phyloP scores from a whole-genome alignment of 1,140 invertebrate species.

The Orussus abietinus region DNA sequence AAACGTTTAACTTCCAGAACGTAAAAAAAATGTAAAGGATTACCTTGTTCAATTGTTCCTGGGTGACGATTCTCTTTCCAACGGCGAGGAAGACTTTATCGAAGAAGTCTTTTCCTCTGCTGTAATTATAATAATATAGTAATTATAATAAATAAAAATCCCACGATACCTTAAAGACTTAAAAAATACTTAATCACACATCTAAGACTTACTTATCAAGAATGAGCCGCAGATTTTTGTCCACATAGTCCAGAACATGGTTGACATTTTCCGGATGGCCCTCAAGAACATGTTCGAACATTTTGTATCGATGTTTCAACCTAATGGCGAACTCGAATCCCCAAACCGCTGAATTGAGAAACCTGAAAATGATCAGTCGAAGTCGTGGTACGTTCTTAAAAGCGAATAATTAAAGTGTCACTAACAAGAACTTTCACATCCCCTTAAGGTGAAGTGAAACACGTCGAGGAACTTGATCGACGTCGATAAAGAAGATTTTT shows the following conservation, averaged over 20 bases:
- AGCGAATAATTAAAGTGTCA: no score
- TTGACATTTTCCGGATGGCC: conserved; percentile 20
- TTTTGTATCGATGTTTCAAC: no score
- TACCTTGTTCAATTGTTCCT: conserved; percentile 25
- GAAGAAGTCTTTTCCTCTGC: conserved; percentile 24
- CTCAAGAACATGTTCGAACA: conserved; percentile 27
- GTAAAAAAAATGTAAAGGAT: conserved; percentile 6
- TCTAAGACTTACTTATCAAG: conserved; percentile 19
- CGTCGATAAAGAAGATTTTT: no score
- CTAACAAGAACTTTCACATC: no score
- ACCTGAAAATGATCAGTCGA: conserved; percentile 16
- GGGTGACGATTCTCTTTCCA: conserved; percentile 20
- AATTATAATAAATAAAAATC: conserved; percentile 1
- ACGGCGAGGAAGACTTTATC: conserved; percentile 22
- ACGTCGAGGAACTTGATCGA: no score
- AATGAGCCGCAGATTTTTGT: conserved; percentile 24
- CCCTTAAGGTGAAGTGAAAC: no score
- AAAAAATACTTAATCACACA: conserved; percentile 17
- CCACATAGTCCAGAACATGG: conserved; percentile 22
- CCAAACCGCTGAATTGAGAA: conserved; percentile 20
- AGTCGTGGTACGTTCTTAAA: no score
- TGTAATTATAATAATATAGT: conserved; percentile 12
- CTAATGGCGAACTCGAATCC: no score
- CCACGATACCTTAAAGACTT: not conserved
- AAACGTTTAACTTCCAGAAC: not conserved